phyloP scores from a whole-genome alignment of 2,797 vertebrate species.

The Peromyscus nudipes region DNA sequence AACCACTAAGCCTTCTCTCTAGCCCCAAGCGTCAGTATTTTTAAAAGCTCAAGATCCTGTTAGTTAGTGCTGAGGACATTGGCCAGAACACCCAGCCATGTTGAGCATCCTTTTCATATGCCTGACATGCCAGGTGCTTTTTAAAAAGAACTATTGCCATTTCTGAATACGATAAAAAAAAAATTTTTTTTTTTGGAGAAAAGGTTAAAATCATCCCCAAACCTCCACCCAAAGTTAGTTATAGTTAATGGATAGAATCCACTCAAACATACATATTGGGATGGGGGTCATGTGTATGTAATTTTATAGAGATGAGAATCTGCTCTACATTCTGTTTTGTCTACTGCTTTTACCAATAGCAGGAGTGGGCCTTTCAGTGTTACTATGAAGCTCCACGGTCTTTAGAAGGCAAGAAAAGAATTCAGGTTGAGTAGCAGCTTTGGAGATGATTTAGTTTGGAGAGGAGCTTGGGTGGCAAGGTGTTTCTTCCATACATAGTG shows the following conservation, averaged over 20 bases:
- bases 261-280: not conserved
- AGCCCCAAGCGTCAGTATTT: constrained; percentile 8
- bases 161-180: constrained; percentile 45
- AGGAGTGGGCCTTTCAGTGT: not conserved
- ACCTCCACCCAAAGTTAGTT: constrained; percentile 20
- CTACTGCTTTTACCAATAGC: constrained; percentile 20
- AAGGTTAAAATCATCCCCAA: constrained; percentile 48
- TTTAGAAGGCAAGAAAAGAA: constrained; percentile 45
- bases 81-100: not conserved
- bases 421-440: not conserved
- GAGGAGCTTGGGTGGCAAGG: not conserved
- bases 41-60: not conserved
- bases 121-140: not conserved
- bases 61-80: not conserved
- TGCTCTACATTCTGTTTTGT: not conserved
- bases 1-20: not conserved
- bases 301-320: constrained; percentile 27
- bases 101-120: not conserved
- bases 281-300: not conserved
- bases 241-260: not conserved
- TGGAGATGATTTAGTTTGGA: constrained; percentile 1
- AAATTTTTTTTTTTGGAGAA: not conserved
- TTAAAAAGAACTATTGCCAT: constrained; percentile 43
- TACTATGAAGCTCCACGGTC: not conserved
- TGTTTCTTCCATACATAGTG: not conserved